These are phyloP conservation scores for Himalopsyche anomala DNA, from an alignment of 2,888 invertebrate species.

Conservation along the genomic window DNA sequence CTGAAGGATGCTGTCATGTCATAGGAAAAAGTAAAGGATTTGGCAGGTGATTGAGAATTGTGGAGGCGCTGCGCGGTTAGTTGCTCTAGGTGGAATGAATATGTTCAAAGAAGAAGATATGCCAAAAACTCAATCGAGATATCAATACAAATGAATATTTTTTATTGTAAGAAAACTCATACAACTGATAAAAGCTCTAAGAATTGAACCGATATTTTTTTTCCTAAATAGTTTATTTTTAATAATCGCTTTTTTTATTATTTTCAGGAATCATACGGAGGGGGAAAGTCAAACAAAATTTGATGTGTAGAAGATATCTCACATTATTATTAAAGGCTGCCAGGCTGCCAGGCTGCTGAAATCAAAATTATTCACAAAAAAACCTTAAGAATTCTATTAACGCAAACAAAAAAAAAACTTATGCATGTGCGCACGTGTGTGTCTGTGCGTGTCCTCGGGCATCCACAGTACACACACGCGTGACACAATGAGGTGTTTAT, in stretches of 20 bases:
- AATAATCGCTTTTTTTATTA: constrained; percentile 18
- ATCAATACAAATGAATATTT: too few relatives aligned
- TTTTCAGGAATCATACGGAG: constrained; percentile 73
- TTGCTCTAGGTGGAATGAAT: too few relatives aligned
- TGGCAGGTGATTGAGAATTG: too few relatives aligned
- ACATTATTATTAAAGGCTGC: constrained; percentile 48
- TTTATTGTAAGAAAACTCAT: too few relatives aligned
- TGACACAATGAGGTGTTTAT: constrained; percentile 62
- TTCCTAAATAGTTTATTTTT: too few relatives aligned
- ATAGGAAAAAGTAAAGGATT: too few relatives aligned
- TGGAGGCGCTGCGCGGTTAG: too few relatives aligned
- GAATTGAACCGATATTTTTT: too few relatives aligned
- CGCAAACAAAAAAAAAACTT: constrained; percentile 42
- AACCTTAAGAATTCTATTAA: constrained; percentile 48
- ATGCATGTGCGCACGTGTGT: not conserved
- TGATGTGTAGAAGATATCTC: constrained; percentile 70
- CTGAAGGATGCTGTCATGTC: too few relatives aligned
- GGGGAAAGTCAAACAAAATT: constrained; percentile 73
- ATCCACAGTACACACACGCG: constrained; percentile 53
- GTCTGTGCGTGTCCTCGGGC: not conserved
- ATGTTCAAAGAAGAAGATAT: too few relatives aligned
- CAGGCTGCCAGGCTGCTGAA: constrained; percentile 41
- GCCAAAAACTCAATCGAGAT: too few relatives aligned
- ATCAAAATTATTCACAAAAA: constrained; percentile 44
- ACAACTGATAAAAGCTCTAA: too few relatives aligned